phyloP scores from a whole-genome alignment of 2,888 invertebrate species.

The Pyrrhia umbra region DNA sequence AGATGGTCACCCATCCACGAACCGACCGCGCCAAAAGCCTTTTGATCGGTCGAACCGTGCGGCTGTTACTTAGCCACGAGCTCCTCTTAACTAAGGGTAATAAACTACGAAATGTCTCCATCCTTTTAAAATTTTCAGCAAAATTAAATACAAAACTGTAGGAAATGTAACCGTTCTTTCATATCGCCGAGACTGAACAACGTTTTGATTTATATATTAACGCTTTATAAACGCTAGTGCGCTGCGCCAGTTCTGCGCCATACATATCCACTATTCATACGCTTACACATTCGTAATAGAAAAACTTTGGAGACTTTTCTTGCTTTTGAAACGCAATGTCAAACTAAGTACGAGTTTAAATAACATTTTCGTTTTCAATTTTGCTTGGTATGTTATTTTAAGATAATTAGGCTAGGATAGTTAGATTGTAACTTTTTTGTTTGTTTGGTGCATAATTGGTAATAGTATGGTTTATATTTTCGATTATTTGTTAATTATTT shows the following conservation, averaged over 20 bases:
- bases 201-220: conserved; percentile 70
- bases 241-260: conserved; percentile 64
- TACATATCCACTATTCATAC: conserved; percentile 70
- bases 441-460: background rate
- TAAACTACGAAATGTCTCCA: background rate
- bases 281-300: conserved; percentile 56
- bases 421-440: background rate
- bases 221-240: conserved; percentile 70
- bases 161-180: conserved; percentile 48
- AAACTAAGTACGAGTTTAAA: background rate
- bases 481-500: no score
- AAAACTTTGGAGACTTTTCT: conserved; percentile 60
- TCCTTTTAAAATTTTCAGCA: background rate
- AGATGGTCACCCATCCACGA: no score
- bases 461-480: no score
- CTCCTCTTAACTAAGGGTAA: background rate
- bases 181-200: conserved; percentile 47
- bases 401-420: background rate
- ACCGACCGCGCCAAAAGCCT: background rate
- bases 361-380: background rate
- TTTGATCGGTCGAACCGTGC: no score
- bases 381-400: background rate
- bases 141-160: conserved; percentile 28
- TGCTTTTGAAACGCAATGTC: conserved; percentile 10
- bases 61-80: no score